Evolutionary conservation across 2,888 invertebrate species (phyloP).

Genomic region (Nemurella pictetii): DNA sequence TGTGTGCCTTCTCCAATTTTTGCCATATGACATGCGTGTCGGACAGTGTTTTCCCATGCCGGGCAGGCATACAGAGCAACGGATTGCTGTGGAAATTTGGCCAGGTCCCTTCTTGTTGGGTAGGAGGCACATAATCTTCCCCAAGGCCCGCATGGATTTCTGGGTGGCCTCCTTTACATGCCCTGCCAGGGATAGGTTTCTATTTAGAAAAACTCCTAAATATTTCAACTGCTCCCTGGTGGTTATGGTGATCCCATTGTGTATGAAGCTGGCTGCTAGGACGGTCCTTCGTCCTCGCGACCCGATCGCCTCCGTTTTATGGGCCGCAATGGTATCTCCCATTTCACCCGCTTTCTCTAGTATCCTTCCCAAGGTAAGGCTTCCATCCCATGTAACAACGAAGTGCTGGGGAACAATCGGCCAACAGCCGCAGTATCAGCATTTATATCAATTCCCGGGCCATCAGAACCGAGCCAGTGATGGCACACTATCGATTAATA

Average conservation of each 20-base stretch:
- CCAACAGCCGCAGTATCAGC: too few species aligned
- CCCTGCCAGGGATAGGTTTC: background rate
- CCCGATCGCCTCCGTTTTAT: slow-evolving; percentile 1
- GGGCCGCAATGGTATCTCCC: background rate
- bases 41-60: background rate
- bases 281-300: background rate
- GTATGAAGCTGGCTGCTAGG: background rate
- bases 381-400: too few species aligned
- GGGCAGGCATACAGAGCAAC: background rate
- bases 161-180: background rate
- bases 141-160: background rate
- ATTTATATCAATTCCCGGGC: too few species aligned
- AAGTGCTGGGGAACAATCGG: too few species aligned
- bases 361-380: background rate
- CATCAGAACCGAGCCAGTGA: too few species aligned
- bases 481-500: too few species aligned
- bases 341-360: background rate
- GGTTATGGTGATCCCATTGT: background rate
- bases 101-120: background rate
- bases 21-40: background rate
- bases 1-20: background rate
- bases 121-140: background rate
- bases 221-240: background rate
- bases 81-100: background rate
- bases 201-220: background rate